Base-by-base conservation (phyloP, 2,888 invertebrate genomes). In the Argyra leucocephala region DNA sequence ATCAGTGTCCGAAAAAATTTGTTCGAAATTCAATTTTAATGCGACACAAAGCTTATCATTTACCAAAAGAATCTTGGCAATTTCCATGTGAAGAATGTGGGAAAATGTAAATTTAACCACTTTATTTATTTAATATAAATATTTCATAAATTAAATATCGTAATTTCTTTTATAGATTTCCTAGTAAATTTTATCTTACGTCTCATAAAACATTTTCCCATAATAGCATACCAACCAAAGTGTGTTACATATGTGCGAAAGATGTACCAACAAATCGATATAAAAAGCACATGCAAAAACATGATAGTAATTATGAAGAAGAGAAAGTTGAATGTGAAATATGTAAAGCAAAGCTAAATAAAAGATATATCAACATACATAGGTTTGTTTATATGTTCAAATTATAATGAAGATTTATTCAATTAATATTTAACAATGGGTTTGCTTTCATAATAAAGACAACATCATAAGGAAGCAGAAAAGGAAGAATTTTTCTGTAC, bases 171-270 rank as follows among this genome's bases (percentile, higher is more conserved):
- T 66, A 3, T 18, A 78, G 78, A 9, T 78, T 78, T 67, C 74
- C 77, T 18, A 76, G 73, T 24, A 23, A 59, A 23, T 59, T 59
- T 4, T 59, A 59, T 18, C 23, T 59, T 23, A 23, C 15, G 6
- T 59, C 59, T 2, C 59, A 59, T 23, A 59, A 59, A 59, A 22
- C 10, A 18, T 59, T 59, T 23, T 23, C 59, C 18, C 59, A 59
- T 59, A 59, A 59, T 59, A 59, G 23, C 15, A 15, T 59, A 59
- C 59, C 59, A 23, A 74, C 75, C 3, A 76, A 78, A 69, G 74
- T 78, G 23, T 79, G 78, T 65, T 77, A 79, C 70, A 77, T 78
- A 12, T 79, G 78, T 57, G 78, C 77, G 4, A 74, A 74, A 18
- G 73, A 76, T 0, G 74, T 75, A n/a, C 61, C 31, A 12, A 26